These are phyloP conservation scores for Xylocopa sonorina DNA, from an alignment of 1,140 invertebrate species.

Conservation along the genomic window DNA sequence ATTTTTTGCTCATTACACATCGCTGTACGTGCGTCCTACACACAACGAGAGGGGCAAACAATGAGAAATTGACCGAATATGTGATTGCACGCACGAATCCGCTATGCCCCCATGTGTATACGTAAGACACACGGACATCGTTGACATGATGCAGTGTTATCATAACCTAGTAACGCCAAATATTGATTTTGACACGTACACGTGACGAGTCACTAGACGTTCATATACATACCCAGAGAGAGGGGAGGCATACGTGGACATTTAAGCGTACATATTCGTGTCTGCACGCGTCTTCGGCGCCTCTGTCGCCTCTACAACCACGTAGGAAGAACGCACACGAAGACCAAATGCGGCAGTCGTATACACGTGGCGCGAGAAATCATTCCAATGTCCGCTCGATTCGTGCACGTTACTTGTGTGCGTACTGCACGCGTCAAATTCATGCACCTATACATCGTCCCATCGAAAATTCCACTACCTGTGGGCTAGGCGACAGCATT, in stretches of 20 bases:
- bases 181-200: constrained; percentile 82
- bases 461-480: constrained; percentile 41
- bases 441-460: constrained; percentile 7
- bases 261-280: constrained; percentile 9
- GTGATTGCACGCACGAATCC: constrained; percentile 10
- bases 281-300: constrained; percentile 19
- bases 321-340: constrained; percentile 15
- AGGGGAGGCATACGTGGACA: background rate
- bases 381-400: constrained; percentile 54
- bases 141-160: constrained; percentile 74
- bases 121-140: constrained; percentile 59
- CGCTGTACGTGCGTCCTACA: too few relatives aligned
- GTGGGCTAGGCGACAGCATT: constrained; percentile 41
- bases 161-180: constrained; percentile 81
- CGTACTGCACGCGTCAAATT: constrained; percentile 30
- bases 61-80: constrained; percentile 44
- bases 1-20: too few relatives aligned
- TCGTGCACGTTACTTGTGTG: constrained; percentile 11
- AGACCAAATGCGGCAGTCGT: constrained; percentile 14
- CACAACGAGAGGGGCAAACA: background rate
- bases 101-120: constrained; percentile 36
- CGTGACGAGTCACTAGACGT: constrained; percentile 74
- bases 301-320: constrained; percentile 14
- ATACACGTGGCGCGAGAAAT: constrained; percentile 41
- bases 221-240: constrained; percentile 25